These are phyloP conservation scores for Atherinomorus stipes DNA, from an alignment of 2,113 vertebrate species.

Conservation along the genomic window DNA sequence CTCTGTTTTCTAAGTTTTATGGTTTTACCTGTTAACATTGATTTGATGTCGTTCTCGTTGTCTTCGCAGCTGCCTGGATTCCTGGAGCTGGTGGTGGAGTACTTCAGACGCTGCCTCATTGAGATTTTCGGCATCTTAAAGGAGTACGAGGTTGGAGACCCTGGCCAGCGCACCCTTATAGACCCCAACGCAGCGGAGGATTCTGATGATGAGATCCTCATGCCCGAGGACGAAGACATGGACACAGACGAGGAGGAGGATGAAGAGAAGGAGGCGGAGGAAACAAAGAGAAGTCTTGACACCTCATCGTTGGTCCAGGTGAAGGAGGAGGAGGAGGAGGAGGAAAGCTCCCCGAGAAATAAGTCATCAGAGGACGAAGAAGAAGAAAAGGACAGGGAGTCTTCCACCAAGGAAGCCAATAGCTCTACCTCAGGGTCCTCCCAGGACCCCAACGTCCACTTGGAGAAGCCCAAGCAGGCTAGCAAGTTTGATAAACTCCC, in stretches of 20 bases:
- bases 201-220: conserved; percentile 84
- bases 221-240: conserved; percentile 85
- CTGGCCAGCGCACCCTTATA: conserved; percentile 93
- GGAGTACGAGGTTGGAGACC: conserved; percentile 97
- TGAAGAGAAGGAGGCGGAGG: conserved; percentile 81
- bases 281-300: conserved; percentile 47
- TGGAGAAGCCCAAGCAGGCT: conserved; percentile 88
- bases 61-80: conserved; percentile 91
- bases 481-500: conserved; percentile 99
- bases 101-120: conserved; percentile 98
- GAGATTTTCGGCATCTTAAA: conserved; percentile 98
- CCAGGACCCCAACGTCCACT: conserved; percentile 66
- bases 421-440: conserved; percentile 62
- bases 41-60: conserved; percentile 1
- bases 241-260: conserved; percentile 80
- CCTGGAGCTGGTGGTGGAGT: conserved; percentile 96
- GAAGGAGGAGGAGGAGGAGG: conserved; percentile 81
- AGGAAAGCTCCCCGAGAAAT: conserved; percentile 63
- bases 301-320: conserved; percentile 53
- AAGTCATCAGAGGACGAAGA: conserved; percentile 66
- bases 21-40: too few relatives aligned
- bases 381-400: conserved; percentile 60
- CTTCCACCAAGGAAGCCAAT: conserved; percentile 57
- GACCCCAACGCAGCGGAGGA: conserved; percentile 89
- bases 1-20: background rate